phyloP scores from a whole-genome alignment of 1,140 invertebrate species.

The Nilaparvata lugens region DNA sequence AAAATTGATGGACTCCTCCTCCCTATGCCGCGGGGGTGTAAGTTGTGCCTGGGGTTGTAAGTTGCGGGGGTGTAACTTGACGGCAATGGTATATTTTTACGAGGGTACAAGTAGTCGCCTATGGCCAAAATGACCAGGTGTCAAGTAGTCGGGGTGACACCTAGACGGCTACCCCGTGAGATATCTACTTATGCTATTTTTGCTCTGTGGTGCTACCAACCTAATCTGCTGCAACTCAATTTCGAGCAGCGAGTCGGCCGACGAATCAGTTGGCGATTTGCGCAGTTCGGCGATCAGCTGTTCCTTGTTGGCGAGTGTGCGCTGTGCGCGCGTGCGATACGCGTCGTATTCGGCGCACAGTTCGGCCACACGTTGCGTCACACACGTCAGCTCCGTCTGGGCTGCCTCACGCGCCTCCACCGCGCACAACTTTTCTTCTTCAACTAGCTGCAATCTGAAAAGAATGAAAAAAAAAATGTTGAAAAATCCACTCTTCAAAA shows the following conservation, averaged over 20 bases:
- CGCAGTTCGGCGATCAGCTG: conserved; percentile 57
- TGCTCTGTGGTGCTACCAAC: conserved; percentile 22
- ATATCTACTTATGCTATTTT: no score
- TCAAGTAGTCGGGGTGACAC: no score
- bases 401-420: not conserved
- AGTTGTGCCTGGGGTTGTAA: no score
- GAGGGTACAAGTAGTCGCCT: no score
- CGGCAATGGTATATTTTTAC: no score
- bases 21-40: no score
- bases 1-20: no score
- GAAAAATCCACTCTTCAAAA: no score
- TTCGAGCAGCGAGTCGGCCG: conserved; percentile 33
- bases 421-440: not conserved
- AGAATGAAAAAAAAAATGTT: not conserved
- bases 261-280: conserved; percentile 24
- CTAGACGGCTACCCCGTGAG: no score
- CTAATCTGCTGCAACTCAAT: conserved; percentile 42
- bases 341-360: conserved; percentile 53
- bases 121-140: no score
- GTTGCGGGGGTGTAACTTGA: no score
- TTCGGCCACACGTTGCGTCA: conserved; percentile 41
- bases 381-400: not conserved
- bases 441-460: not conserved
- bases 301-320: conserved; percentile 69
- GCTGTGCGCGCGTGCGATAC: conserved; percentile 59